Evolutionary conservation across 2,113 vertebrate species (phyloP), one percentile per base, ranked within the genome.

Genomic region (Barnardius zonarius): DNA sequence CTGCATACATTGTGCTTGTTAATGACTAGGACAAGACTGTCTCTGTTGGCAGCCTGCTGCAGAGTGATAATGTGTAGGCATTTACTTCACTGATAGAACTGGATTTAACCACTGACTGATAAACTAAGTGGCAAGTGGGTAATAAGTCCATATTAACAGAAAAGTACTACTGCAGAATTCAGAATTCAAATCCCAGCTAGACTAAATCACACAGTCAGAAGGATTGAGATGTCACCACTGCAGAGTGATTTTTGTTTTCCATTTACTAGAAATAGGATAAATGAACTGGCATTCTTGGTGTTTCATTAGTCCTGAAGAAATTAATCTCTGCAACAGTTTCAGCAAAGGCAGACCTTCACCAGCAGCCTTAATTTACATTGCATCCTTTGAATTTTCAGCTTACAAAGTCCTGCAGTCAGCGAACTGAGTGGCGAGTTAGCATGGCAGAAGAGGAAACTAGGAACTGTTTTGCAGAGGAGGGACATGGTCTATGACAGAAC

Each of bases 1-100:
- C 98, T 98, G 98, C 98, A 98, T 98, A 98, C 97, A 98, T 98
- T 98, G 98, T 98, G 97, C 97, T 97, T 97, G 97, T 98, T 98
- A 98, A 98, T 98, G 98, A 98, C 83, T 92, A 97, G 97, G 98
- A 98, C 97, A 97, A 98, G 98, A 96, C 97, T 96, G 97, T 98
- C 98, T 98, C 98, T 75, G 87, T 62, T 96, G 98, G 98, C 97
- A 98, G 98, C 95, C 98, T 98, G 98, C 98, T 98, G 97, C 96
- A 83, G 86, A 95, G 98, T 98, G 98, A 98, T 98, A 98, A 98
- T 98, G 97, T 97, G 97, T 78, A 97, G 98, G 98, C 98, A 98
- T 98, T 98, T 98, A 97, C 96, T 97, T 95, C 90, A 93, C 97
- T 97, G 98, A 98, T 97, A 97, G 97, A 98, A 98, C 98, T 94